phyloP scores from a whole-genome alignment of 1,140 invertebrate species.

The Psilanteris sp. region DNA sequence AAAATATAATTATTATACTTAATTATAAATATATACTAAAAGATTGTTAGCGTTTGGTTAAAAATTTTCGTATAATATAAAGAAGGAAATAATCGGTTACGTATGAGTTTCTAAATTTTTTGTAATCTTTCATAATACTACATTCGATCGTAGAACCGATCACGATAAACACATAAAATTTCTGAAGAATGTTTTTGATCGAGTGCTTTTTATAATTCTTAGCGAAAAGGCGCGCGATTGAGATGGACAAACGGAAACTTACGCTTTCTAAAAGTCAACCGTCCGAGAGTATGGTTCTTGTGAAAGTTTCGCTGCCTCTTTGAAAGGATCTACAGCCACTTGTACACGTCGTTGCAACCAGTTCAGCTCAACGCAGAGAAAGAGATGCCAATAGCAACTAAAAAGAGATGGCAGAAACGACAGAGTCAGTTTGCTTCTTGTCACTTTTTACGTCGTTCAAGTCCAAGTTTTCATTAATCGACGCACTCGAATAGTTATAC shows the following conservation, averaged over 20 bases:
- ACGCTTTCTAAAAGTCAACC: conserved; percentile 51
- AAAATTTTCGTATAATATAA: no score
- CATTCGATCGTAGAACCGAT: background rate
- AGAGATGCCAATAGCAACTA: background rate
- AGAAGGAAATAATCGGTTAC: no score
- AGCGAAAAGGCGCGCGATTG: conserved; percentile 32
- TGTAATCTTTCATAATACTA: conserved; percentile 10
- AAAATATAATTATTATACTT: no score
- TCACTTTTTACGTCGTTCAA: conserved; percentile 11
- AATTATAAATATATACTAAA: no score
- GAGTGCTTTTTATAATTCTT: conserved; percentile 37
- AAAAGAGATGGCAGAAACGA: conserved; percentile 10
- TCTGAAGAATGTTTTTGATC: conserved; percentile 43
- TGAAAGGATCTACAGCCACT: conserved; percentile 53
- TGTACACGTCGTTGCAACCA: conserved; percentile 51
- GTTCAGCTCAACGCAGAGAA: conserved; percentile 16
- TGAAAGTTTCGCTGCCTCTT: conserved; percentile 53
- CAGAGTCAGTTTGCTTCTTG: conserved; percentile 9
- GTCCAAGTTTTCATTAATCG: background rate
- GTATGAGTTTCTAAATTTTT: conserved; percentile 9
- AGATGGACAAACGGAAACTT: conserved; percentile 34
- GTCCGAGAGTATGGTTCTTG: conserved; percentile 39
- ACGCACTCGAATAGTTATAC: no score
- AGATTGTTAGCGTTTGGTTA: no score
- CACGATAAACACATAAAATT: conserved; percentile 30